phyloP scores from a whole-genome alignment of 1,140 invertebrate species.

The Aphelenchoides avenae region DNA sequence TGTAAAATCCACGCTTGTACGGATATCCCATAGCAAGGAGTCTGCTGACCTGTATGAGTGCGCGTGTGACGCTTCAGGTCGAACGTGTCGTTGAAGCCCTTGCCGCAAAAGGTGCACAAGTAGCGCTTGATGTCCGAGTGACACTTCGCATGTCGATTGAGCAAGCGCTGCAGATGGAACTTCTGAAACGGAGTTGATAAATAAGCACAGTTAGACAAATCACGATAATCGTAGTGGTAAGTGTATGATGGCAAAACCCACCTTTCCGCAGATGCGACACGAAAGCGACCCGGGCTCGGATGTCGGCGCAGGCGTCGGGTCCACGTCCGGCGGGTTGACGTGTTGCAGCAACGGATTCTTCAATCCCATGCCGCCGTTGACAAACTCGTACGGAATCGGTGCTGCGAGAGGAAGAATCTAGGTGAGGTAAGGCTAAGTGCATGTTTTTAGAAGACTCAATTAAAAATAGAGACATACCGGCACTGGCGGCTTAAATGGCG shows the following conservation, averaged over 20 bases:
- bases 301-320: constrained; percentile 33
- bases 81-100: constrained; percentile 99
- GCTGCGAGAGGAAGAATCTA: constrained; percentile 61
- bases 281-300: constrained; percentile 30
- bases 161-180: constrained; percentile 85
- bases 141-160: constrained; percentile 98
- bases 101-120: constrained; percentile 96
- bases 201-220: constrained; percentile 10
- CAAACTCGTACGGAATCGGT: constrained; percentile 73
- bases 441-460: background rate
- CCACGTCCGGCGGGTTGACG: constrained; percentile 30
- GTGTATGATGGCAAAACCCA: constrained; percentile 71
- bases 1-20: constrained; percentile 56
- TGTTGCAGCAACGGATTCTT: constrained; percentile 75
- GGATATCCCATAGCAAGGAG: background rate
- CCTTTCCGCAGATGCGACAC: constrained; percentile 59
- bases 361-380: constrained; percentile 96
- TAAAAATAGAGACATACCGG: background rate
- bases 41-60: constrained; percentile 81
- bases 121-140: constrained; percentile 97
- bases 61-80: constrained; percentile 96
- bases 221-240: background rate
- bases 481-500: constrained; percentile 8
- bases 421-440: background rate
- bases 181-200: constrained; percentile 43